Evolutionary conservation across 1,140 invertebrate genomes (phyloP), one percentile per base, ranked within the genome.

Genomic region (Delia radicum): DNA sequence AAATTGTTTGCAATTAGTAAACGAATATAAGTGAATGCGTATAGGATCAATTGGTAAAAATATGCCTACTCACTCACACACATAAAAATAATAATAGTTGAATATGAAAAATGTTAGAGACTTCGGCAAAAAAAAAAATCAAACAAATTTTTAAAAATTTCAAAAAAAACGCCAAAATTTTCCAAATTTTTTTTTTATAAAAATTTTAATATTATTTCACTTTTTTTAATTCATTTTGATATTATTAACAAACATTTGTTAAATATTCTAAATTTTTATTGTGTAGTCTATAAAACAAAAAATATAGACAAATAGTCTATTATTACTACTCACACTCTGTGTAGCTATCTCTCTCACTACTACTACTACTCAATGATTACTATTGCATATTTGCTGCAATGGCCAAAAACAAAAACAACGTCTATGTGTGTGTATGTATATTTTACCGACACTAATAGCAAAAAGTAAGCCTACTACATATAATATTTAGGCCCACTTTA

Each of bases 371-470:
- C 18, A n/a, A 24, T n/a, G 48, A 55, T 55, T 55, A 55, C 48
- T 55, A 55, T 21, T 55, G 48, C n/a, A 55, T 55, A 55, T 21
- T 55, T 55, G 48, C 48, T 55, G 48, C 48, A 55, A 55, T 55
- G 48, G 48, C 48, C 48, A 55, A 55, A 55, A 55, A 21, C n/a
- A n/a, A n/a, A n/a, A n/a, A n/a, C n/a, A n/a, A n/a, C n/a, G n/a
- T n/a, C n/a, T n/a, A n/a, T n/a, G n/a, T n/a, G n/a, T n/a, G n/a
- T 21, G 48, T 55, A 55, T 55, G n/a, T n/a, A 55, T 55, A 21
- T 55, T 55, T 55, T 55, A 18, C 48, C 48, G 48, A n/a, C n/a
- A 55, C 48, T 55, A 55, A 55, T 55, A 55, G 48, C 48, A 55
- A 55, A 55, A 55, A 55, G 48, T 55, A 55, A 55, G 48, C 48